Conservation (phyloP, 2,113 vertebrate species). For the Dryoscopus gambensis region DNA sequence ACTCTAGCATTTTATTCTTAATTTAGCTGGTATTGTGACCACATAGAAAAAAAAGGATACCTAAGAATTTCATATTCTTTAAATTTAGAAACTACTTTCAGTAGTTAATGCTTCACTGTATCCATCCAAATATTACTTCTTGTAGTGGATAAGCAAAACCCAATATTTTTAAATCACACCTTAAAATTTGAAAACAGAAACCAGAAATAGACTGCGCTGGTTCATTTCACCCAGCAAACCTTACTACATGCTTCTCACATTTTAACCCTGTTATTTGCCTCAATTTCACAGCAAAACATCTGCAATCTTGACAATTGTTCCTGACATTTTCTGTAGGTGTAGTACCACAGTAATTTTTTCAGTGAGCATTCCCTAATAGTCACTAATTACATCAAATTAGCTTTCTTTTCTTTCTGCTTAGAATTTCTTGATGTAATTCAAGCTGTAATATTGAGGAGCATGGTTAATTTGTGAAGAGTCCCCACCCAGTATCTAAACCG, state of each 20-base stretch:
- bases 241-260: background rate
- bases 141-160: background rate
- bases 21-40: background rate
- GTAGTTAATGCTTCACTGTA: background rate
- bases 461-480: accelerated
- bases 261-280: background rate
- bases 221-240: background rate
- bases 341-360: background rate
- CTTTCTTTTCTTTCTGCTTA: background rate
- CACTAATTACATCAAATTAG: background rate
- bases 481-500: background rate
- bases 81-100: background rate
- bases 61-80: background rate
- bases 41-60: background rate
- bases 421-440: background rate
- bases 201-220: background rate
- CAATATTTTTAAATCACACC: background rate
- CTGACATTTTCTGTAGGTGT: background rate
- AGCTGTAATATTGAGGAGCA: background rate
- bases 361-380: background rate
- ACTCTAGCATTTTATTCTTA: background rate
- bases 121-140: background rate
- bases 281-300: background rate
- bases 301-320: background rate
- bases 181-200: background rate